Conservation (phyloP, 1,140 invertebrate genomes). For the Drosophila rhopaloa region DNA sequence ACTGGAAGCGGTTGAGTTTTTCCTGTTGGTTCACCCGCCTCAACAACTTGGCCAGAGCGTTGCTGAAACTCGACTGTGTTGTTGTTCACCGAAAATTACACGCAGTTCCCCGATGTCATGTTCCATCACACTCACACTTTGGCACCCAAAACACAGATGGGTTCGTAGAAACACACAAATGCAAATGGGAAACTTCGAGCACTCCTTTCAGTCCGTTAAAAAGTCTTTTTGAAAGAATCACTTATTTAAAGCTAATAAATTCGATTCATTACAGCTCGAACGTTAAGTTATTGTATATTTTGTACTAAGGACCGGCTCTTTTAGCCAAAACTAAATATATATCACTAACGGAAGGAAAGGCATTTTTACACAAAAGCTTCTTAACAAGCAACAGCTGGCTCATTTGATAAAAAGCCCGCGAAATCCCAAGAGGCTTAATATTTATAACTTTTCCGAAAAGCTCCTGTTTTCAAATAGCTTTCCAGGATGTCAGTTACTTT, state of each 20-base stretch:
- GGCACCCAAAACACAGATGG: conserved; percentile 5
- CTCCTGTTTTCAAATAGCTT: conserved; percentile 17
- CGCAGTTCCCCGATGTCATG: conserved; percentile 55
- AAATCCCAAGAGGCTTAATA: conserved; percentile 22
- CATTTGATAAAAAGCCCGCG: conserved; percentile 44
- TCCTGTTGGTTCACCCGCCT: conserved; percentile 27
- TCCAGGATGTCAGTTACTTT: conserved; percentile 20
- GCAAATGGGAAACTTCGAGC: conserved; percentile 1
- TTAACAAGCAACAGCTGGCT: conserved; percentile 64
- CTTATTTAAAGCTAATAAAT: background rate
- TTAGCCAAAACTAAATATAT: conserved; percentile 10
- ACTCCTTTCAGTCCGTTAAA: no score
- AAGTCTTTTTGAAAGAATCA: background rate
- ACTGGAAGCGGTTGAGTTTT: conserved; percentile 16
- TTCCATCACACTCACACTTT: conserved; percentile 27
- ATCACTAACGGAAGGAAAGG: conserved; percentile 15
- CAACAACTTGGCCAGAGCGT: conserved; percentile 65
- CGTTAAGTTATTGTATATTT: background rate
- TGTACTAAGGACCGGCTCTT: conserved; percentile 21
- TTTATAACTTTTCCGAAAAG: conserved; percentile 2
- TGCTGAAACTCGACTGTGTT: conserved; percentile 79
- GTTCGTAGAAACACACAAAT: conserved; percentile 30
- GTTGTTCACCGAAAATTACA: conserved; percentile 70
- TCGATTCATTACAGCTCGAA: background rate
- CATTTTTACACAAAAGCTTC: conserved; percentile 43